phyloP scores from a whole-genome alignment of 2,113 vertebrate genomes.

The Notothenia coriiceps region DNA sequence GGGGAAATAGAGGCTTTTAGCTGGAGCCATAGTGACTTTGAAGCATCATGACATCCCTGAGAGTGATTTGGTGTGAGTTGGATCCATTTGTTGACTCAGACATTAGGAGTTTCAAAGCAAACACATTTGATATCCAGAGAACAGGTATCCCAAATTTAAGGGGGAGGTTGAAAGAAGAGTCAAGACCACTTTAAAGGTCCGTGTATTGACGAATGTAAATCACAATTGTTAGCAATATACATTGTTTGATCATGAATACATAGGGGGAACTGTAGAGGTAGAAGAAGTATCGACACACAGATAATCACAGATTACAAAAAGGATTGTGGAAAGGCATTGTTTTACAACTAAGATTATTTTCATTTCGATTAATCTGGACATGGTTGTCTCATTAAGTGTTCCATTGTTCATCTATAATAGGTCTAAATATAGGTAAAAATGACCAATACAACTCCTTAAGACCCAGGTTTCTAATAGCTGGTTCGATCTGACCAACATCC shows the following conservation, averaged over 20 bases:
- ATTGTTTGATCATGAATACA: too few relatives aligned
- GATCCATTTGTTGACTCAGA: conserved; percentile 15
- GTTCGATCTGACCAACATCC: background rate
- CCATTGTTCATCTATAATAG: too few relatives aligned
- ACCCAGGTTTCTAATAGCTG: background rate
- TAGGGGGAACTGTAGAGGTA: too few relatives aligned
- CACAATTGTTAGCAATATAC: background rate
- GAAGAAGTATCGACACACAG: too few relatives aligned
- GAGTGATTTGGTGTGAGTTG: background rate
- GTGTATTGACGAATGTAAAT: background rate
- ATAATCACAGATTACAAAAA: background rate
- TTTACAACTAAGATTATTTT: background rate
- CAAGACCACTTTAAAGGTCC: background rate
- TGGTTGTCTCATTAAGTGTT: background rate
- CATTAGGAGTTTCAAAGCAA: background rate
- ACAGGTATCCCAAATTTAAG: background rate
- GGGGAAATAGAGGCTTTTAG: background rate
- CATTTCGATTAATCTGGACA: too few relatives aligned
- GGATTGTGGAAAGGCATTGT: background rate
- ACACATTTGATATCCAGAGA: background rate
- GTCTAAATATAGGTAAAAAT: background rate
- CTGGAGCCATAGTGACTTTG: background rate
- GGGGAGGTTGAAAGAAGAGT: too few relatives aligned
- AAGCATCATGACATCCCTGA: background rate
- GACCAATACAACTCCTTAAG: background rate